These are phyloP conservation scores for Tenthredo amoena DNA, from an alignment of 2,888 invertebrate genomes.

Conservation along the genomic window DNA sequence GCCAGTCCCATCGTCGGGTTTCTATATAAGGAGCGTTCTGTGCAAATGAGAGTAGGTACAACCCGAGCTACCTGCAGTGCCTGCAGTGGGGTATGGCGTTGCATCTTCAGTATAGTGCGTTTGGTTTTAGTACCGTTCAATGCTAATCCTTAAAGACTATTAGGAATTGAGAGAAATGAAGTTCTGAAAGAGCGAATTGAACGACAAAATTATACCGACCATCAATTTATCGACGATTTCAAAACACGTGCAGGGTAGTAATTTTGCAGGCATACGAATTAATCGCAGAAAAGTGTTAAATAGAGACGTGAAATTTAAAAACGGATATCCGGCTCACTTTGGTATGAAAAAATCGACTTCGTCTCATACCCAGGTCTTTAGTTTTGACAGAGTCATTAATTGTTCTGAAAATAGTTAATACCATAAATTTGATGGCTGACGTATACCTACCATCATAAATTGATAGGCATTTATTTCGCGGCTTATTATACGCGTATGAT, in stretches of 20 bases:
- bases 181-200: background rate
- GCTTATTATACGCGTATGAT: background rate
- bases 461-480: background rate
- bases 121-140: background rate
- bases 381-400: background rate
- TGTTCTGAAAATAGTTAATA: background rate
- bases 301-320: background rate
- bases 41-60: constrained; percentile 59
- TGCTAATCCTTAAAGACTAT: background rate
- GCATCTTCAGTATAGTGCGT: background rate
- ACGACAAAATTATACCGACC: background rate
- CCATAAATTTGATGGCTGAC: background rate
- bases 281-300: background rate
- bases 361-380: background rate
- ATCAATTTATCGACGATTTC: background rate
- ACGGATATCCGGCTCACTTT: constrained; percentile 1
- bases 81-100: background rate
- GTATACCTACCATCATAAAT: background rate
- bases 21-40: constrained; percentile 62
- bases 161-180: background rate
- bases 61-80: constrained; percentile 20
- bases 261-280: background rate
- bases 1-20: constrained; percentile 20
- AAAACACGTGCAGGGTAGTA: background rate
- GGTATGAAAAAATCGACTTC: background rate